Evolutionary conservation across 2,113 vertebrate species (phyloP), one percentile per base, ranked within the genome.

Genomic region (Garra rufa): DNA sequence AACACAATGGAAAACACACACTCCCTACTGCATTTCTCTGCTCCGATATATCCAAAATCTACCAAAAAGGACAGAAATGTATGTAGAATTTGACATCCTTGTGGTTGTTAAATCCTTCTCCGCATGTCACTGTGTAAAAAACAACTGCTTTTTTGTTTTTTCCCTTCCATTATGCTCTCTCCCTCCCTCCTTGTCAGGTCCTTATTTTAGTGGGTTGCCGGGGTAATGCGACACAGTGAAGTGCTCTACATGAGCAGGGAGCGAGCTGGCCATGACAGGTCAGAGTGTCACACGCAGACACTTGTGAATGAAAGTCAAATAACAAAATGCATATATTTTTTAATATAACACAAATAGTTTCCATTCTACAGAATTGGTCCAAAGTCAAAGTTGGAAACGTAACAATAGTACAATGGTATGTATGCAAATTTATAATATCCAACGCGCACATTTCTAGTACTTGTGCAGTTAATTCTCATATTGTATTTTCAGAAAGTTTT

Each of bases 261-360:
- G 85, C 86, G 83, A 90, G 89, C 91, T 92, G 92, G 88, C 83
- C 86, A 78, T 93, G 91, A 92, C 91, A 92, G 92, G 79, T 91
- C 86, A 88, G 44, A 50, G 76, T 73, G 74, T 65, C 74, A 78
- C 48, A 83, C 80, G 10, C 50, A 83, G 50, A 80, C 30, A 83
- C 81, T 38, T 30, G 2, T 34, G 59, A 70, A 82, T 50, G 14
- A 28, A 13, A 50, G 28, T 50, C 11, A 75, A 74, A 28, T 28
- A 48, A 52, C 48, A 52, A 55, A 55, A 21, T 21, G 52, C 19
- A 55, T 21, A 21, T 9, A 55, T 21, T 55, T 55, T 50, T 52
- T 19, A 19, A 52, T 7, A 19, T 52, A 19, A 19, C 19, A 52
- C 6, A 55, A 55, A 21, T 55, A 21, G 52, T n/a, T n/a, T n/a